A percentile compares a stretch with the other conserved stretches of the same genome.
phyloP scores from a whole-genome alignment of 2,797 vertebrate genomes.

The Mormyrops boulengeri region DNA sequence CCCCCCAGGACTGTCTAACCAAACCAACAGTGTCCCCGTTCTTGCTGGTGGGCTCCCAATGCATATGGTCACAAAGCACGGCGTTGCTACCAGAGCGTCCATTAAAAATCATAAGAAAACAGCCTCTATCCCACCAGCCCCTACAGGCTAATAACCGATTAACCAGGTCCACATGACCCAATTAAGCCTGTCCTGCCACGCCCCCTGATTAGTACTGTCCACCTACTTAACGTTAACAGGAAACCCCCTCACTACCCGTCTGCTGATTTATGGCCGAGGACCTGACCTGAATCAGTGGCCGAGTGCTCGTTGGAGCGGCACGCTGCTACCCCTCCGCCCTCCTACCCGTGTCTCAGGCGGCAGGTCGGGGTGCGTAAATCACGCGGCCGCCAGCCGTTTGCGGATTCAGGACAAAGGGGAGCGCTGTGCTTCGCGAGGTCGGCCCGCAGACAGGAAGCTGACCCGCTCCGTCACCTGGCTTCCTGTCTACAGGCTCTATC shows the following conservation, averaged over 20 bases:
- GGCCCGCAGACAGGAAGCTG: neutral
- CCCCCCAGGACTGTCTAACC: neutral
- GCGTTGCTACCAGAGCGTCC: neutral
- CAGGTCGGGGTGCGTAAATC: constrained; percentile 54
- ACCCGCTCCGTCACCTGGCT: neutral
- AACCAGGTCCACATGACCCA: neutral
- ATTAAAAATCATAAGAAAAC: neutral
- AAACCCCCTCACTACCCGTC: neutral
- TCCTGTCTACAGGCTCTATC: neutral
- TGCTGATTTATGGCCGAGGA: constrained; percentile 42
- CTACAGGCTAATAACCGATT: neutral
- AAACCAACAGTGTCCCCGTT: constrained; percentile 18
- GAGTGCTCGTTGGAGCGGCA: constrained; percentile 39
- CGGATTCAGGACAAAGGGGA: constrained; percentile 18
- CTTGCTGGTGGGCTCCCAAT: constrained; percentile 16
- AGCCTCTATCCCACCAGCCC: neutral
- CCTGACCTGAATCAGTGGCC: constrained; percentile 37
- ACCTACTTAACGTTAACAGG: neutral
- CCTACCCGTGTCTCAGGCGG: constrained; percentile 13
- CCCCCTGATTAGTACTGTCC: neutral
- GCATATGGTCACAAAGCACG: neutral
- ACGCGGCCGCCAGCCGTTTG: constrained; percentile 31
- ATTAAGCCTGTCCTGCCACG: neutral
- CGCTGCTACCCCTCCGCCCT: constrained; percentile 28
- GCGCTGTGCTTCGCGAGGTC: neutral